Evolutionary conservation across 1,140 invertebrate genomes (phyloP), one percentile per base, ranked within the genome.

Genomic region (Pseudobourletiella spinata): DNA sequence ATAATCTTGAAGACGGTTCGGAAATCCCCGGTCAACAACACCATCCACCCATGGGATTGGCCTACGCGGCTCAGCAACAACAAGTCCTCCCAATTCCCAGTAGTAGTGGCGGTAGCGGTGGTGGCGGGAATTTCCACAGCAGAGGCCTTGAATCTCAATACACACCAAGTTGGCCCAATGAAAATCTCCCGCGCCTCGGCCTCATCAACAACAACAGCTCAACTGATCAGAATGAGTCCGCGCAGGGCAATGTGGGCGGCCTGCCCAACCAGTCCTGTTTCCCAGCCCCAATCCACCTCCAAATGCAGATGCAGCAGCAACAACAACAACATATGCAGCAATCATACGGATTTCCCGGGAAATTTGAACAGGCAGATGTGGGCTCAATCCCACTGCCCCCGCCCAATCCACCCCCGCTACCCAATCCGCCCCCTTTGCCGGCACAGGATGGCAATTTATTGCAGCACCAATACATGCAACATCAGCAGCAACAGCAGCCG

Each of bases 361-460:
- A 58, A 6, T 58, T n/a, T 42, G 56, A 56, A 16, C 20, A 44
- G n/a, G 2, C 56, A 44, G 61, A 66, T 54, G 3, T 66, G 6
- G 22, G 59, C 35, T 62, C 64, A 4, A 66, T 66, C 48, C 64
- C 64, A 4, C 35, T 59, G 11, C 65, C 61, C 2, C 65, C 61
- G 2, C 29, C 8, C 20, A n/a, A 48, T 25, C 28, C 25, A 16
- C 57, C 62, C 1, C 56, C 43, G 1, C 26, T 44, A 25, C 52
- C 59, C 2, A 50, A 18, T 43, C 29, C 29, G 15, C 46, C 46
- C 6, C 46, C 46, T 11, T 25, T 25, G 18, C 46, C 16, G 18
- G 11, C 46, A 6, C 16, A n/a, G 24, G 6, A 6, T 48, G 6
- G 22, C 22, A 25, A n/a, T 18, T n/a, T n/a, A n/a, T n/a, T n/a